Base-by-base conservation (phyloP, 1,140 invertebrate species). In the Cydia strobilella region DNA sequence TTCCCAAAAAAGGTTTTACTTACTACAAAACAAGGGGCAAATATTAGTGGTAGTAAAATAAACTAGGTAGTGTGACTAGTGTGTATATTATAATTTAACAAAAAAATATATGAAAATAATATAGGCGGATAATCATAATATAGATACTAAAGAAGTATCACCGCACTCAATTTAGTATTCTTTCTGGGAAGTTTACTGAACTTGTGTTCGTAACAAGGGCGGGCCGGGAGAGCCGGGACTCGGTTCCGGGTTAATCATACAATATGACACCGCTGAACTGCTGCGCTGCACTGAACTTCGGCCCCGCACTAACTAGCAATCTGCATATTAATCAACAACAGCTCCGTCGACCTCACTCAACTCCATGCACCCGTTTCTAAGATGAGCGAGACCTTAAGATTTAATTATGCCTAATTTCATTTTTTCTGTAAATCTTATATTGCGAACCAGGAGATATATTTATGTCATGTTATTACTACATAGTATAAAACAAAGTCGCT, bases 211-310 rank as follows among this genome's bases (percentile, higher is more conserved):
- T 69, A 69, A 69, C 65, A 35, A 69, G 35, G 65, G 31, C n/a
- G 27, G 7, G 65, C 15, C 27, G 65, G 15, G 65, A 66, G 27
- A 0, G 65, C n/a, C n/a, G 65, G n/a, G 65, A 69, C 25, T 9
- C 15, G 25, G 18, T 69, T 31, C 25, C 27, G 31, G 65, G 65
- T 69, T 69, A 69, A 35, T 69, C 65, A 69, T 69, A 69, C 65
- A 69, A 69, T 69, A 69, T 69, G 65, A 69, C 65, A 69, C 65
- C 65, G 65, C 65, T 69, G 65, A 69, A 69, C 65, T 69, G 65
- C 63, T 9, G 63, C 65, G 65, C 65, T 69, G 65, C 65, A 69
- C 31, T 18, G 27, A 69, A 69, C 65, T 69, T 42, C 65, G 27
- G 65, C 65, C 27, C 65, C 15, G 65, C 65, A 69, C 65, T 69